Evolutionary conservation across 2,113 vertebrate genomes (phyloP), one percentile per base, ranked within the genome.

Genomic region (Malaclemys terrapin): DNA sequence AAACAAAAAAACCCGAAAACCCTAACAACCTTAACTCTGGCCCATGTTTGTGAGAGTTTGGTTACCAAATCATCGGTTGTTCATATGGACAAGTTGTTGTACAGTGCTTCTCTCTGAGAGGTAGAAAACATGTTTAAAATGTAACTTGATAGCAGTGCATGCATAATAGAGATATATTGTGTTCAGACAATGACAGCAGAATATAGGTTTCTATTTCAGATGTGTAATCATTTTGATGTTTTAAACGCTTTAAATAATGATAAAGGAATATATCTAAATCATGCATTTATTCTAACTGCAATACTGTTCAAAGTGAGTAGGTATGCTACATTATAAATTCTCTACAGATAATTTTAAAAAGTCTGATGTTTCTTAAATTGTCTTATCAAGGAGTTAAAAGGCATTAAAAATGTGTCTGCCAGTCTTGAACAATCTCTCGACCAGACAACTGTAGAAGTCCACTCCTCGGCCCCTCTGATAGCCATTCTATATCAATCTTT

Each of bases 191-290:
- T 45, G 13, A 3, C 78, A 62, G 75, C n/a, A 83, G n/a, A 27
- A 0, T 2, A 2, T 35, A 27, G 4, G 54, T 50, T 84, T 11
- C 84, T 1, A 0, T 54, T 86, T 80, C 56, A 42, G 7, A 24
- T 14, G 25, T 0, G 1, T 16, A 5, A 29, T 2, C 1, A 17
- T 45, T 0, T 0, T 6, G 10, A 14, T 35, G 10, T 29, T 76
- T 29, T 9, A 69, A 82, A 3, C 31, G 29, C 45, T 29, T 19
- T 5, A 29, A 10, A 6, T 47, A 5, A 1, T 90, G 42, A 9
- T 2, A 19, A 1, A 0, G 2, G 29, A 85, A 53, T 57, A 53
- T 53, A 85, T 4, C 62, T 82, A 38, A 38, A 8, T 65, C 0
- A 0, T 0, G 0, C 14, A 0, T 54, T 87, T 19, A 62, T 4